Evolutionary conservation across 1,140 invertebrate genomes (phyloP), one percentile per base, ranked within the genome.

Genomic region (Lethocerus indicus): DNA sequence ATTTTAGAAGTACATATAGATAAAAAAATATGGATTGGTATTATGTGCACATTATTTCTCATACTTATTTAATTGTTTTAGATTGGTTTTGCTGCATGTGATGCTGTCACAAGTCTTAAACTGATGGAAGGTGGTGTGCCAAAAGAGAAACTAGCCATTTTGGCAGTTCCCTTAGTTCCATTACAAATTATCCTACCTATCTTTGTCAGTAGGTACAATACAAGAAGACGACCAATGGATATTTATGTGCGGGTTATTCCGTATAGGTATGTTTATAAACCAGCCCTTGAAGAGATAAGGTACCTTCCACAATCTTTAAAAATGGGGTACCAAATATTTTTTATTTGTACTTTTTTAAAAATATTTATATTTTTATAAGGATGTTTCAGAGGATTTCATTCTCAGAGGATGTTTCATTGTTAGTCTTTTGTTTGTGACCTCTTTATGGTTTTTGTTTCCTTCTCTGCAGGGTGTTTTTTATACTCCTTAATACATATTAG

Each of bases 81-180:
- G 88, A 78, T 96, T 56, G 91, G 89, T 16, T 98, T 98, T 71
- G 83, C 89, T 46, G 88, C 93, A n/a, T 81, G 85, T 54, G 96
- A 99, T 71, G 78, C 86, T 25, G 87, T 97, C 0, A 93, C 93
- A 18, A 82, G 83, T 26, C 71, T 99, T 43, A 98, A 98, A 69
- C 67, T 98, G 20, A 83, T 96, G 6, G 94, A 98, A 67, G 78
- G 79, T 42, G 95, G 96, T 24, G 83, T 99, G 37, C 89, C 91
- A 0, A 95, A 94, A 62, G 93, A 98, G 63, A 83, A 88, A 54
- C 66, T 99, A 41, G 95, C 93, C 0, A 64, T 97, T 35, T 70
- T 98, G 58, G 84, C 85, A 9, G 76, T 98, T 16, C 91, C 92
- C 6, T 68, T 97, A 60, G 83, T 95, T 39, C 94, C 94, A 13